A percentile compares a stretch with the other conserved stretches of the same genome.
Conservation (phyloP, 2,113 vertebrate genomes). For the Oncorhynchus kisutch region DNA sequence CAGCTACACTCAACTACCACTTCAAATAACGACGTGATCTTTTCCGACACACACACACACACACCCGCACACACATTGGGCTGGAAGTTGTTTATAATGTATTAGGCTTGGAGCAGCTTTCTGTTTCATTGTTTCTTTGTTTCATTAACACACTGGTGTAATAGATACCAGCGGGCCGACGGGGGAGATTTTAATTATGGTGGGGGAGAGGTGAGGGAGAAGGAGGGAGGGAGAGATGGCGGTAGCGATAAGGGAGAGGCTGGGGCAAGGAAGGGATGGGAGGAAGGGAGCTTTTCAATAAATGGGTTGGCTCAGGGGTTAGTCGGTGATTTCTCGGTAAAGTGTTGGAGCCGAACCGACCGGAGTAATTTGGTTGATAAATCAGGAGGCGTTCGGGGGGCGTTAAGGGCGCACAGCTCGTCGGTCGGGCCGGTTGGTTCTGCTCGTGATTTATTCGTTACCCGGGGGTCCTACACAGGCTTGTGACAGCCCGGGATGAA, state of each 20-base stretch:
- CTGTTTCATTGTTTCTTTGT: constrained; percentile 63
- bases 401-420: constrained; percentile 71
- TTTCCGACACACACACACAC: neutral
- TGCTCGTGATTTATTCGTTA: constrained; percentile 94
- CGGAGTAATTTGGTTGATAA: constrained; percentile 94
- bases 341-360: constrained; percentile 73
- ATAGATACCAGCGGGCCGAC: constrained; percentile 71
- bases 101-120: constrained; percentile 57
- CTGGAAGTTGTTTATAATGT: neutral
- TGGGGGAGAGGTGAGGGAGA: constrained; percentile 22
- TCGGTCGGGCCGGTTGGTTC: constrained; percentile 73
- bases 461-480: constrained; percentile 91
- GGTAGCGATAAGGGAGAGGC: neutral
- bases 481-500: constrained; percentile 94
- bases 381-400: constrained; percentile 69
- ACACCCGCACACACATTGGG: too few relatives aligned
- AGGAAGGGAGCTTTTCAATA: constrained; percentile 72
- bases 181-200: constrained; percentile 77
- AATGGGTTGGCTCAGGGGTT: constrained; percentile 80
- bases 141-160: constrained; percentile 71
- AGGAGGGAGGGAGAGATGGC: neutral
- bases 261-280: constrained; percentile 11
- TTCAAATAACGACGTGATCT: too few relatives aligned
- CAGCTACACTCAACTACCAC: too few relatives aligned
- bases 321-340: constrained; percentile 75